A percentile compares a stretch with the other conserved stretches of the same genome.
phyloP scores from a whole-genome alignment of 2,888 invertebrate genomes.

The Dasypogon diadema region DNA sequence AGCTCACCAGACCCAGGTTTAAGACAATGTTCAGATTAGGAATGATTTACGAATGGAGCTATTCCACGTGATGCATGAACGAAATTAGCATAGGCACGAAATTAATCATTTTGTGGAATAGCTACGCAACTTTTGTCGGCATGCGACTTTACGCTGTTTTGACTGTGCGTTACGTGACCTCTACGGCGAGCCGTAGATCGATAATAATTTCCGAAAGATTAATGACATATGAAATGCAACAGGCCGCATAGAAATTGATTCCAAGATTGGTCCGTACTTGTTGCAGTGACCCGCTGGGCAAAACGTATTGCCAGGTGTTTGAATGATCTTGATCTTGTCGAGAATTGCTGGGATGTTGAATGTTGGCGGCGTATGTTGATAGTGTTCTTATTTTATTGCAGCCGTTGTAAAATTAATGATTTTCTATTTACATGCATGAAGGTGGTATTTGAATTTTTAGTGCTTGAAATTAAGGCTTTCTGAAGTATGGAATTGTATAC shows the following conservation, averaged over 20 bases:
- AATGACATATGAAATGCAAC: constrained; percentile 45
- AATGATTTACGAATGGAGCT: background rate
- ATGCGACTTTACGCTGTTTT: constrained; percentile 33
- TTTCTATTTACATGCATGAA: constrained; percentile 1
- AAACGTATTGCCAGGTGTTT: constrained; percentile 36
- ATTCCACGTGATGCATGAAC: constrained; percentile 10
- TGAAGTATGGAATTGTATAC: background rate
- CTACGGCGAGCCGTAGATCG: constrained; percentile 21
- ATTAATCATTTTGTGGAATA: constrained; percentile 29
- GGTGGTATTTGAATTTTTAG: background rate
- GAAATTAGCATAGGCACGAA: constrained; percentile 23
- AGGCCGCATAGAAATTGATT: constrained; percentile 44
- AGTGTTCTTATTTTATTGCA: constrained; percentile 23
- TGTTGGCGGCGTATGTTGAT: constrained; percentile 16
- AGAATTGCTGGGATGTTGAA: constrained; percentile 6
- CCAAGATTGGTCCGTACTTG: constrained; percentile 37
- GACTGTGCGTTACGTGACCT: constrained; percentile 33
- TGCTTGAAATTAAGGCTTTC: background rate
- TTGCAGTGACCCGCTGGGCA: constrained; percentile 33
- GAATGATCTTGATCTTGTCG: constrained; percentile 45
- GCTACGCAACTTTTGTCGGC: constrained; percentile 32
- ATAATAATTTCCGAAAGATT: constrained; percentile 46
- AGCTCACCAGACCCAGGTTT: too few relatives aligned
- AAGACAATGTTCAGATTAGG: background rate
- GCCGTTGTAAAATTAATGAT: constrained; percentile 12